Conservation (phyloP, 2,888 invertebrate species). For the Cosmorhoe ocellata region DNA sequence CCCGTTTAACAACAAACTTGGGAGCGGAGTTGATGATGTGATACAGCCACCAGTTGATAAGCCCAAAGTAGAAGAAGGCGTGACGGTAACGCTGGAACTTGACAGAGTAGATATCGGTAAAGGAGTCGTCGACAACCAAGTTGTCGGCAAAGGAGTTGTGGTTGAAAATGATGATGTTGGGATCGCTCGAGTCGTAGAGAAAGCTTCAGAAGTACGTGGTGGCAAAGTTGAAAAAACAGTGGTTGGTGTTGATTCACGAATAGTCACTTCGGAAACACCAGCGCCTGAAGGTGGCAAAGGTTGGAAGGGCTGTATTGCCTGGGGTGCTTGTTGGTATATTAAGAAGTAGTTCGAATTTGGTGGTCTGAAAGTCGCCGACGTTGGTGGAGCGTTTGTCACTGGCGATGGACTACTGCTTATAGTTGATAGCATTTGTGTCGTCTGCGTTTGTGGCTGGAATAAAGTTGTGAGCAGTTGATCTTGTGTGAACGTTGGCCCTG, state of each 20-base stretch:
- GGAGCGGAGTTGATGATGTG: constrained; percentile 17
- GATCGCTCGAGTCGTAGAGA: constrained; percentile 1
- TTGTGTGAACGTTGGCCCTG: constrained; percentile 8
- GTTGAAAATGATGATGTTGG: constrained; percentile 13
- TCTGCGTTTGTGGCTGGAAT: constrained; percentile 3
- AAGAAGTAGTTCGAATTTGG: constrained; percentile 39
- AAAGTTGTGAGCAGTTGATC: constrained; percentile 4
- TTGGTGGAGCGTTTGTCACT: constrained; percentile 2
- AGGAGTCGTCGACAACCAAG: constrained; percentile 9
- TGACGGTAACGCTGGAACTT: constrained; percentile 29
- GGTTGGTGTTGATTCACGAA: constrained; percentile 24
- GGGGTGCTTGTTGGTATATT: constrained; percentile 54
- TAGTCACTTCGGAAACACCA: constrained; percentile 17
- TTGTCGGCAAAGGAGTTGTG: constrained; percentile 15
- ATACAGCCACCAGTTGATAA: constrained; percentile 12
- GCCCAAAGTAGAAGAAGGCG: constrained; percentile 30
- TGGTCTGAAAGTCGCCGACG: constrained; percentile 1
- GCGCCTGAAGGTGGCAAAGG: constrained; percentile 20
- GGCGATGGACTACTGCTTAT: neutral
- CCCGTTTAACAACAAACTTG: constrained; percentile 6
- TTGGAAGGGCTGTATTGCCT: constrained; percentile 36
- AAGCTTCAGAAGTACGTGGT: constrained; percentile 7
- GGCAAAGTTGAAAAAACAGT: constrained; percentile 7
- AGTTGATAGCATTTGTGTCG: constrained; percentile 1
- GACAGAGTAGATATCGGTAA: constrained; percentile 5